Evolutionary conservation across 2,888 invertebrate species (phyloP), one percentile per base, ranked within the genome.

Genomic region (Blastobasis lacticolella): DNA sequence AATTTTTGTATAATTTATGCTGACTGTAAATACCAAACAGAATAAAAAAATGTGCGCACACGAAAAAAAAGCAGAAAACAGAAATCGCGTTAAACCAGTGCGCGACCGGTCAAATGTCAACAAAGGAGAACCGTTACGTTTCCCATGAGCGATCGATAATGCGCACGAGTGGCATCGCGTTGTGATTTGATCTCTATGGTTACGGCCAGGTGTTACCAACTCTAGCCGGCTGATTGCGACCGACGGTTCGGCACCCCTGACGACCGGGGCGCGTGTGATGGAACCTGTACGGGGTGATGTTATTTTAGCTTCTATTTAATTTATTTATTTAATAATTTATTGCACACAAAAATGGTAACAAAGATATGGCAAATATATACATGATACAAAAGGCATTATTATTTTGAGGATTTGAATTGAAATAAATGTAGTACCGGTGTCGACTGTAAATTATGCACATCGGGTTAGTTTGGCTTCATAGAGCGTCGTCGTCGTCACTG

Each of bases 171-270:
- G 70, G 67, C 74, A 76, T 74, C 68, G 62, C 37, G 59, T 65
- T 66, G 79, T 87, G 87, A 88, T 88, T 88, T 78, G 75, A 82
- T 87, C 83, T 69, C 87, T 79, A 88, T 88, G 85, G 88, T 79
- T 75, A 88, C 87, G 56, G 74, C 87, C 87, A 88, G 87, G 87
- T 88, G 87, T 76, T 65, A 61, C 52, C 53, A 59, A 67, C 67
- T 64, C 62, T 65, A 64, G 67, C 59, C 69, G 23, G 37, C 36
- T 43, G 44, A 23, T 45, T 45, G 59, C 72, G 78, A 77, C 69
- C 70, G 69, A 66, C 59, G 62, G 59, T 59, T 66, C 57, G 62
- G 68, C 74, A 73, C 75, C 78, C 73, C 64, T 63, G 61, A 58
- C 49, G 59, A 59, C 59, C 60, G 54, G 57, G 55, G 52, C 53